A percentile compares a stretch with the other conserved stretches of the same genome.
Conservation (phyloP, 2,797 vertebrate genomes). For the Toxotes lorentzi region DNA sequence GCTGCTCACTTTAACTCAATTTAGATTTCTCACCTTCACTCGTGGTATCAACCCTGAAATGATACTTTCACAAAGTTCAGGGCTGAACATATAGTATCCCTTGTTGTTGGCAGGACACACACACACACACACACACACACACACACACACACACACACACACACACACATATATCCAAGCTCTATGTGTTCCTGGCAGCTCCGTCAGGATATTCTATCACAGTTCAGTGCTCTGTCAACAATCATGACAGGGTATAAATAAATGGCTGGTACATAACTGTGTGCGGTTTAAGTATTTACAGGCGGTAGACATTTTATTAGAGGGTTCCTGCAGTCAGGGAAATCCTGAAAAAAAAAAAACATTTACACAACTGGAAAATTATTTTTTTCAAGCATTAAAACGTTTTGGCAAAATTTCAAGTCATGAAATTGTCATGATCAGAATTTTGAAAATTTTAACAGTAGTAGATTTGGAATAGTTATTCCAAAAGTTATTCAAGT, state of each 20-base stretch:
- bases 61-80: not conserved
- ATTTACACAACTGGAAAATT: not conserved
- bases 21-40: constrained; percentile 9
- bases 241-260: not conserved
- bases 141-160: not conserved
- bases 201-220: not conserved
- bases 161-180: not conserved
- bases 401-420: not conserved
- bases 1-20: constrained; percentile 28
- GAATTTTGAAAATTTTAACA: not conserved
- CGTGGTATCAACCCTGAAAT: not conserved
- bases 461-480: not conserved
- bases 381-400: not conserved
- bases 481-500: too few relatives aligned
- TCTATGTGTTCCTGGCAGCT: not conserved
- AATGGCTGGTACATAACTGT: not conserved
- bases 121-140: not conserved
- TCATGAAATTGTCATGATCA: not conserved
- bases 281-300: not conserved
- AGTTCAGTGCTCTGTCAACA: not conserved
- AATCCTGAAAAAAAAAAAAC: not conserved
- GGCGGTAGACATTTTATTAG: not conserved
- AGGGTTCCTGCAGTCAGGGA: not conserved
- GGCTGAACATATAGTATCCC: not conserved
- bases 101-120: not conserved